These are phyloP conservation scores for Ommatoiulus sabulosus DNA, from an alignment of 2,888 invertebrate genomes.

Conservation along the genomic window DNA sequence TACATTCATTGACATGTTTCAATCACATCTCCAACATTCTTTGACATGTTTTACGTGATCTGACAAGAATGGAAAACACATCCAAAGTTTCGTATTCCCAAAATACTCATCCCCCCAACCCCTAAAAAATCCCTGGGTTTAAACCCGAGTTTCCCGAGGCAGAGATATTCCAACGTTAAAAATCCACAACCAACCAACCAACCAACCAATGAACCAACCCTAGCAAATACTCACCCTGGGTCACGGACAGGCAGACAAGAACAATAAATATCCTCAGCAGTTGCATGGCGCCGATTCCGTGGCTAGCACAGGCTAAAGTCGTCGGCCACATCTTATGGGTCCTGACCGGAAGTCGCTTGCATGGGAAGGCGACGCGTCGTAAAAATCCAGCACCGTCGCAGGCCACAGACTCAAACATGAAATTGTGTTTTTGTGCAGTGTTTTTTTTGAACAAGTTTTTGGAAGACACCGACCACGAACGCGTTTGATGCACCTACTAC, in stretches of 20 bases:
- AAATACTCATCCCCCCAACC: too few relatives aligned
- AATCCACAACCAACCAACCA: too few relatives aligned
- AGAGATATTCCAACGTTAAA: too few relatives aligned
- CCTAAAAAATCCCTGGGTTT: too few relatives aligned
- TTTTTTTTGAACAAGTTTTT: background rate
- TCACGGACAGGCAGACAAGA: background rate
- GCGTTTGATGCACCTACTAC: background rate
- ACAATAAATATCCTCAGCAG: conserved; percentile 27
- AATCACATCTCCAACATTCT: too few relatives aligned
- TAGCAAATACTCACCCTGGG: background rate
- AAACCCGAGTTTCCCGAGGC: too few relatives aligned
- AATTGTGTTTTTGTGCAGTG: background rate
- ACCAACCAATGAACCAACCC: too few relatives aligned
- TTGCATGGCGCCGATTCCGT: background rate
- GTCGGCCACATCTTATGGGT: background rate
- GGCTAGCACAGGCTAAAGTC: background rate
- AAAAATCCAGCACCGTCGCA: background rate
- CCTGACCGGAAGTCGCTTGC: conserved; percentile 1
- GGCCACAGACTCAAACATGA: background rate
- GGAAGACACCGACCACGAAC: background rate
- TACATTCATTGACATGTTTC: too few relatives aligned
- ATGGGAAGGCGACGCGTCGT: conserved; percentile 6
- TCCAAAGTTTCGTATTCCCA: too few relatives aligned
- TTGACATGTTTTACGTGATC: too few relatives aligned
- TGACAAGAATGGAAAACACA: too few relatives aligned